Evolutionary conservation across 2,113 vertebrate genomes (phyloP).

Genomic region (Mormoops blainvillei): DNA sequence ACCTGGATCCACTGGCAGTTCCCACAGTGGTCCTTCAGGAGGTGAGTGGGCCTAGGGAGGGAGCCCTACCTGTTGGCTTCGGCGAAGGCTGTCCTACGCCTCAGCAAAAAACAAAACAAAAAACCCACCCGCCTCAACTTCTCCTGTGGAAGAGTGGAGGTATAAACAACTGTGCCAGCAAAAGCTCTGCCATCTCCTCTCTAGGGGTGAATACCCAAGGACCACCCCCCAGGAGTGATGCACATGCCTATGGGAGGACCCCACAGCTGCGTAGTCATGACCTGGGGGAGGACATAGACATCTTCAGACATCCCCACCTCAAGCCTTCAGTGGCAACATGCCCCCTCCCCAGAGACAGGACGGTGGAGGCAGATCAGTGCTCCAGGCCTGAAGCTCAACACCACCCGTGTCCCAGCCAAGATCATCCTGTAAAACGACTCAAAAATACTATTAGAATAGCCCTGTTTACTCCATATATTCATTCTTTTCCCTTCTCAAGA

Average conservation of each 20-base stretch:
- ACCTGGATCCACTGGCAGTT: not conserved
- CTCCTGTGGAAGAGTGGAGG: not conserved
- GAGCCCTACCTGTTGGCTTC: not conserved
- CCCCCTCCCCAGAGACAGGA: not conserved
- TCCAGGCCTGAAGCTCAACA: not conserved
- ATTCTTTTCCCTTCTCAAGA: constrained; percentile 27
- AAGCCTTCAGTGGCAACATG: not conserved
- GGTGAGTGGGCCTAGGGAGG: not conserved
- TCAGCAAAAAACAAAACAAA: not conserved
- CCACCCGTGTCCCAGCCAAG: not conserved
- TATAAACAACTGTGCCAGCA: not conserved
- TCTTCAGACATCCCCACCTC: not conserved
- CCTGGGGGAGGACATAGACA: not conserved
- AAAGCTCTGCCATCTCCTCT: not conserved
- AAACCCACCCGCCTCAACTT: not conserved
- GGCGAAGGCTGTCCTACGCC: not conserved
- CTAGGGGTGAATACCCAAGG: not conserved
- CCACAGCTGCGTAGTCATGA: not conserved
- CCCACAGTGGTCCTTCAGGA: not conserved
- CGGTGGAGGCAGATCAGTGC: not conserved
- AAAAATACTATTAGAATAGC: not conserved
- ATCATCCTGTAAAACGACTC: not conserved
- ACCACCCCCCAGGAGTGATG: not conserved
- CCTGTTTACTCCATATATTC: not conserved
- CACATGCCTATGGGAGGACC: not conserved